Evolutionary conservation across 2,888 invertebrate genomes (phyloP), one percentile per base, ranked within the genome.

Genomic region (Copidosoma aretas): DNA sequence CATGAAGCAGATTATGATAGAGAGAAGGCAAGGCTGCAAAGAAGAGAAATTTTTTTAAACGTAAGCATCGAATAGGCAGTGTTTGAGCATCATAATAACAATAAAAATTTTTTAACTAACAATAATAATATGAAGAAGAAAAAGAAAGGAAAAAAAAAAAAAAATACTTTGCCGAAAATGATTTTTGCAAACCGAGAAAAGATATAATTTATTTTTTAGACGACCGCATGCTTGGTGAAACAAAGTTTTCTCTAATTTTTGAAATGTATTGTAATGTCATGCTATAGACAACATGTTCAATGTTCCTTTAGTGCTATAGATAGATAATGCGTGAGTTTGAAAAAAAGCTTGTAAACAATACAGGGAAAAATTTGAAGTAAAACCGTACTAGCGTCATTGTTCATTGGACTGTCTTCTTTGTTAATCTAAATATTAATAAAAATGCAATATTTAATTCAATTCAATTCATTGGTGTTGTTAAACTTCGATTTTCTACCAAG

Each of bases 131-230:
- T 32, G 32, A 32, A 5, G 32, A 32, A 32, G 32, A 8, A 32
- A 32, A n/a, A n/a, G n/a, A n/a, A n/a, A n/a, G n/a, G n/a, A n/a
- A n/a, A n/a, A n/a, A n/a, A n/a, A n/a, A n/a, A n/a, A n/a, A n/a
- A n/a, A n/a, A n/a, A n/a, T n/a, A 66, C 39, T 60, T 60, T 68
- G 10, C 70, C 68, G 64, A 54, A 61, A 63, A 73, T 73, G 70
- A 75, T 75, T 76, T 75, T 78, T 74, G 74, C 77, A 75, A 78
- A 75, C 76, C 64, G 74, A 75, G 78, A 75, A 76, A 65, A 73
- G 73, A 75, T 79, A 76, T 79, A 78, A 81, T 81, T 81, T 80
- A 82, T 82, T 81, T 80, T 80, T 78, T 78, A 80, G 76, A 41
- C 75, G 17, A 51, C 75, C 75, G 75, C 74, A 64, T 72, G 67